These are phyloP conservation scores for Cottoperca gobio DNA, from an alignment of 2,797 vertebrate species.

Conservation along the genomic window DNA sequence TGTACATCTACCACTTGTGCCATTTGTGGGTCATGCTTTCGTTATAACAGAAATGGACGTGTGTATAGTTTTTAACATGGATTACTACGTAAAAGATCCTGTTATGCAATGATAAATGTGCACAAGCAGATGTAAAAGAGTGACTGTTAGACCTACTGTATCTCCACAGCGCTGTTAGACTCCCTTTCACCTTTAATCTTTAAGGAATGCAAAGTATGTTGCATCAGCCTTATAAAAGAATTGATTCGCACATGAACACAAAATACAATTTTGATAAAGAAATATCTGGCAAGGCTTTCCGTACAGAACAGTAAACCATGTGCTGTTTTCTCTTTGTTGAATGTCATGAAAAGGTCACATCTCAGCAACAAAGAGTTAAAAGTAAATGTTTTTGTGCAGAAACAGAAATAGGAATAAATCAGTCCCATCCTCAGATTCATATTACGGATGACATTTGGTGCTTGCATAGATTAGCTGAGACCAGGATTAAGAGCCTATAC, in stretches of 20 bases:
- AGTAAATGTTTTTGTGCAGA: background rate
- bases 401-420: background rate
- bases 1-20: background rate
- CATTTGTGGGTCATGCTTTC: background rate
- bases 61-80: background rate
- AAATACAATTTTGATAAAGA: background rate
- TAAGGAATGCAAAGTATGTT: background rate
- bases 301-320: background rate
- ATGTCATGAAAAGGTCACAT: background rate
- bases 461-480: conserved; percentile 6
- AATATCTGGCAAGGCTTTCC: background rate
- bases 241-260: background rate
- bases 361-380: background rate
- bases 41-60: background rate
- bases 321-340: background rate
- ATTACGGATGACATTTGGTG: conserved; percentile 10
- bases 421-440: background rate
- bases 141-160: background rate
- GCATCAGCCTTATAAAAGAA: background rate
- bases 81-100: background rate
- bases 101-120: background rate
- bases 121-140: background rate
- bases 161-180: no score
- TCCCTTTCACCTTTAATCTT: background rate
- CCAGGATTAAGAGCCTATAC: background rate